A percentile compares a stretch with the other conserved stretches of the same genome.
phyloP scores from a whole-genome alignment of 2,797 vertebrate species.

The Oceanodroma leucorhoa region DNA sequence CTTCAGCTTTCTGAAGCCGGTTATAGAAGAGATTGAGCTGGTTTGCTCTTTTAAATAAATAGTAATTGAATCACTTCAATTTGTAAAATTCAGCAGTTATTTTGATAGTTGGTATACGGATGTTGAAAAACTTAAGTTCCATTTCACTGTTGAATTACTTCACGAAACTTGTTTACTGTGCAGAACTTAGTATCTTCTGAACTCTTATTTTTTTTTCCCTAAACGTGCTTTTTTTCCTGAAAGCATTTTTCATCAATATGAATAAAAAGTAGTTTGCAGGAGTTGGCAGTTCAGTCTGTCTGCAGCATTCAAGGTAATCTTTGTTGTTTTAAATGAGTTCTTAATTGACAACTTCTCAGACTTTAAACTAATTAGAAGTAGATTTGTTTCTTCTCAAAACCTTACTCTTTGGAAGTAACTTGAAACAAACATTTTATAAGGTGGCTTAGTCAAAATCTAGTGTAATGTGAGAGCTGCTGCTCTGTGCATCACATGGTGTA shows the following conservation, averaged over 20 bases:
- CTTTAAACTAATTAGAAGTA: background rate
- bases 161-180: background rate
- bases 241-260: background rate
- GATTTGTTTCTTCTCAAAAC: background rate
- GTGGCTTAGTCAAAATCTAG: background rate
- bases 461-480: background rate
- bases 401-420: background rate
- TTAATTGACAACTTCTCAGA: background rate
- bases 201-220: background rate
- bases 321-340: constrained; percentile 8
- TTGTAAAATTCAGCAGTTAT: background rate
- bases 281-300: background rate
- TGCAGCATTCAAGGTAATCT: background rate
- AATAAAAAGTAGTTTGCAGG: background rate
- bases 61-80: background rate
- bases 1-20: background rate
- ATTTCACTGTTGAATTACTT: background rate
- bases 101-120: background rate
- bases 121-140: background rate
- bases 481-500: background rate
- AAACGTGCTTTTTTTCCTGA: background rate
- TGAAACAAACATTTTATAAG: background rate
- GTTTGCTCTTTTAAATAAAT: background rate
- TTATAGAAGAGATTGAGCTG: background rate
- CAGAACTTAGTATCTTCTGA: background rate